These are phyloP conservation scores for Lasioglossum lativentre DNA, from an alignment of 2,888 invertebrate species.

Conservation along the genomic window DNA sequence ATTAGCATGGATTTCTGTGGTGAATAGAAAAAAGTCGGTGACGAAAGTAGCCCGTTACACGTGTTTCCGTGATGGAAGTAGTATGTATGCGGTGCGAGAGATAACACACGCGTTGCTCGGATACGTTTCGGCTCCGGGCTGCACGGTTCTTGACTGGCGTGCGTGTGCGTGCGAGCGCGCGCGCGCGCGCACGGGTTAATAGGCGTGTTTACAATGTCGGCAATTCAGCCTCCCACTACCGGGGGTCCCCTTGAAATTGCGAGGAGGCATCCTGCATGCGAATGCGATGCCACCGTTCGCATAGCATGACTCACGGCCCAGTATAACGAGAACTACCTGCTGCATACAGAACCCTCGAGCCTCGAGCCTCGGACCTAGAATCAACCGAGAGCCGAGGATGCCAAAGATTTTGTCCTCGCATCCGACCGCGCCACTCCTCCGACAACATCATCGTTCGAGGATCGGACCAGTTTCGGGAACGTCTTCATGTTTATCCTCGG, in stretches of 20 bases:
- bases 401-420: conserved; percentile 63
- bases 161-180: conserved; percentile 49
- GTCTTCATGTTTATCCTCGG: conserved; percentile 29
- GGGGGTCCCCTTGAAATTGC: conserved; percentile 58
- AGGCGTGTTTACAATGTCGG: conserved; percentile 75
- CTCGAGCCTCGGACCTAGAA: not conserved
- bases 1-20: not conserved
- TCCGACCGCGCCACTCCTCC: conserved; percentile 31
- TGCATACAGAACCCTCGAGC: conserved; percentile 40
- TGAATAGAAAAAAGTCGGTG: not conserved
- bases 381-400: conserved; percentile 31
- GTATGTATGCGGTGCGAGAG: conserved; percentile 20
- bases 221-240: conserved; percentile 63
- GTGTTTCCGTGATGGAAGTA: not conserved
- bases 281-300: conserved; percentile 64
- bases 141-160: conserved; percentile 50
- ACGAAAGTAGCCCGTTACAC: not conserved
- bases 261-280: conserved; percentile 62
- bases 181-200: too few species aligned
- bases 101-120: conserved; percentile 57
- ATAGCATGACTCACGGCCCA: conserved; percentile 65
- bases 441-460: conserved; percentile 23
- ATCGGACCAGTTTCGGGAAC: conserved; percentile 31
- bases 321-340: conserved; percentile 55
- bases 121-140: conserved; percentile 2